Evolutionary conservation across 2,113 vertebrate genomes (phyloP).

Genomic region (Pluvialis apricaria): DNA sequence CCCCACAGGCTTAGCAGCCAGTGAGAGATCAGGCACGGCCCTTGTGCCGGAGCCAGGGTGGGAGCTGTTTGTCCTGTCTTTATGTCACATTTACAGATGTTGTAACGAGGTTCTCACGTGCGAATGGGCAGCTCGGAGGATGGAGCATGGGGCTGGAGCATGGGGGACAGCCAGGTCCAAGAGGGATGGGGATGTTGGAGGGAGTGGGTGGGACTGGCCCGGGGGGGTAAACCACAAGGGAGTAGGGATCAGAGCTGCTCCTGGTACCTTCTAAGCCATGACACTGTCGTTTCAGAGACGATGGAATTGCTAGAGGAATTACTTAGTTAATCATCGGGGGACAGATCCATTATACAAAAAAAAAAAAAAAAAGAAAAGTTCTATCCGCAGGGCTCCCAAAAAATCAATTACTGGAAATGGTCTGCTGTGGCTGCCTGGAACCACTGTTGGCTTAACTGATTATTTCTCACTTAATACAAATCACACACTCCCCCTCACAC

Average conservation of each 20-base stretch:
- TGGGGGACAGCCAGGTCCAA: fast-evolving
- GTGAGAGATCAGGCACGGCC: fast-evolving
- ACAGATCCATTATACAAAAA: slow-evolving; percentile 43
- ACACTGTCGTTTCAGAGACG: slow-evolving; percentile 35
- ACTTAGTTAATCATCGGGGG: slow-evolving; percentile 55
- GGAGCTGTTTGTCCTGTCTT: neutral
- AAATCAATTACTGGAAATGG: slow-evolving; percentile 60
- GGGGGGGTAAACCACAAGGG: neutral
- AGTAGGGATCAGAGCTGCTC: neutral
- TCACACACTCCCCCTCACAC: neutral
- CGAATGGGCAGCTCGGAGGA: neutral
- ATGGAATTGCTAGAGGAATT: slow-evolving; percentile 56
- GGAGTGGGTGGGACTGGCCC: neutral
- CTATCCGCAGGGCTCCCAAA: neutral
- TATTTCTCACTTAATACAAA: slow-evolving; percentile 54
- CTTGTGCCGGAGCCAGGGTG: fast-evolving
- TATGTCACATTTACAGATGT: neutral
- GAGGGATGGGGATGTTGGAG: neutral
- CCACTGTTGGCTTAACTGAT: slow-evolving; percentile 44
- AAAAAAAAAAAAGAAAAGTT: neutral
- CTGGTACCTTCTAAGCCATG: slow-evolving; percentile 15
- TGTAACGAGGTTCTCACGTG: fast-evolving
- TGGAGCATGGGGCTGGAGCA: neutral
- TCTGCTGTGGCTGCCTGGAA: slow-evolving; percentile 25
- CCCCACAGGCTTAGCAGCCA: fast-evolving